phyloP scores from a whole-genome alignment of 1,140 invertebrate species.

The Drosophila persimilis region DNA sequence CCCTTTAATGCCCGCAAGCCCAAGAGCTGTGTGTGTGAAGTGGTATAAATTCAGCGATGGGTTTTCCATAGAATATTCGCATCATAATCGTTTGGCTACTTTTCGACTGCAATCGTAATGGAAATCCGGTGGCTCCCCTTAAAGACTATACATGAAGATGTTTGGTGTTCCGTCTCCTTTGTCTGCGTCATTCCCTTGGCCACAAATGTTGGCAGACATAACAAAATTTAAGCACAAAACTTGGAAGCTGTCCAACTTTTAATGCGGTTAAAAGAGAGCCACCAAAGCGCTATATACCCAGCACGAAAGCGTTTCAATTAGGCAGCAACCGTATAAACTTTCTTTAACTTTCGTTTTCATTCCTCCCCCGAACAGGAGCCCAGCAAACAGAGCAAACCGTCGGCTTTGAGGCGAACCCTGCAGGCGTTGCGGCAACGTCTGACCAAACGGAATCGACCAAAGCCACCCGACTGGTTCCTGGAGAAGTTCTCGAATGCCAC shows the following conservation, averaged over 20 bases:
- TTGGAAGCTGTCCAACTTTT: slow-evolving; percentile 66
- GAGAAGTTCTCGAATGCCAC: slow-evolving; percentile 85
- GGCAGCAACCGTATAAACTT: slow-evolving; percentile 42
- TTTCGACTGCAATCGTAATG: too few species aligned
- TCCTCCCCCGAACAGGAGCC: slow-evolving; percentile 52
- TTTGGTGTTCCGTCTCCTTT: neutral
- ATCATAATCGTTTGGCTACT: too few species aligned
- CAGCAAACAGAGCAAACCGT: slow-evolving; percentile 74
- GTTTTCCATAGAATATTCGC: too few species aligned
- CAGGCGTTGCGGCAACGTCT: slow-evolving; percentile 79
- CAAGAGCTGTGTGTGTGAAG: too few species aligned
- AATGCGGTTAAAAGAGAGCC: slow-evolving; percentile 58
- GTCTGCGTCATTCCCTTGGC: slow-evolving; percentile 21
- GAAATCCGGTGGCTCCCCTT: neutral
- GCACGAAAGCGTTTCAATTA: slow-evolving; percentile 72
- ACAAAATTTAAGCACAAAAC: slow-evolving; percentile 67
- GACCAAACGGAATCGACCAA: slow-evolving; percentile 79
- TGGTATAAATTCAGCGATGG: neutral
- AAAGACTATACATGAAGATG: neutral
- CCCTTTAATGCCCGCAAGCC: slow-evolving; percentile 40
- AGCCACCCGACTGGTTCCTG: slow-evolving; percentile 86
- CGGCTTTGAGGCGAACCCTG: slow-evolving; percentile 73
- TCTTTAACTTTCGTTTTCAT: slow-evolving; percentile 17
- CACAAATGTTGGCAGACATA: slow-evolving; percentile 45
- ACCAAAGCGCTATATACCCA: slow-evolving; percentile 8